These are phyloP conservation scores for Cottoperca gobio DNA, from an alignment of 2,797 vertebrate species.

Conservation along the genomic window DNA sequence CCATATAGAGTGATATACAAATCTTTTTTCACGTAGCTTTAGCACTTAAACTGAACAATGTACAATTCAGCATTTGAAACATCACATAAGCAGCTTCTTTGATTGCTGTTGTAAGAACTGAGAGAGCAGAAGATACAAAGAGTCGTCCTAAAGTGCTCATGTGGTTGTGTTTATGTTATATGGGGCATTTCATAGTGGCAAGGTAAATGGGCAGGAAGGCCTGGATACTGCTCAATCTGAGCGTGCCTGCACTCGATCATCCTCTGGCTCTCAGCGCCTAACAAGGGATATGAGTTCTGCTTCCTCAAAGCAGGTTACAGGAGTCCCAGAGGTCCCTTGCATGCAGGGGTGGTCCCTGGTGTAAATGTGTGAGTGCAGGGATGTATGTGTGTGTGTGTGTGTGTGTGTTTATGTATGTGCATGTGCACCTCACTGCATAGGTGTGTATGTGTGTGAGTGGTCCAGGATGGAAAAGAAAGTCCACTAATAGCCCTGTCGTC, in stretches of 20 bases:
- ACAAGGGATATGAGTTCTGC: slow-evolving; percentile 61
- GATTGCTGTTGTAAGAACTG: not conserved
- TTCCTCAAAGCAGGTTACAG: slow-evolving; percentile 68
- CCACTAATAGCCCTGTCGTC: slow-evolving; percentile 77
- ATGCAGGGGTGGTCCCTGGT: slow-evolving; percentile 71
- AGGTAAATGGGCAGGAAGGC: slow-evolving; percentile 47
- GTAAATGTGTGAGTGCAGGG: slow-evolving; percentile 47
- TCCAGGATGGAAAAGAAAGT: slow-evolving; percentile 57
- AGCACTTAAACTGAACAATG: not conserved
- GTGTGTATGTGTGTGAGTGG: slow-evolving; percentile 15
- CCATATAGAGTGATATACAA: not conserved
- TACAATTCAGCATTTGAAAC: slow-evolving; percentile 8
- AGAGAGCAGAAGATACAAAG: slow-evolving; percentile 4
- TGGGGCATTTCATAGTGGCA: slow-evolving; percentile 27
- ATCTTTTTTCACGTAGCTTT: not conserved
- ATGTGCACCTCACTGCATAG: not conserved
- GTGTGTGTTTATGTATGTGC: slow-evolving; percentile 30
- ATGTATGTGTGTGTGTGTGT: slow-evolving; percentile 14
- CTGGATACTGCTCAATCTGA: slow-evolving; percentile 48
- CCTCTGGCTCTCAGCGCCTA: slow-evolving; percentile 47
- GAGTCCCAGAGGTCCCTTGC: slow-evolving; percentile 60
- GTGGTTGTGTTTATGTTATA: slow-evolving; percentile 18
- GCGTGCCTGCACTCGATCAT: slow-evolving; percentile 58
- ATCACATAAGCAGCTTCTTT: not conserved
- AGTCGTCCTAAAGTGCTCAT: not conserved